These are phyloP conservation scores for Malacosoma neustria DNA, from an alignment of 2,888 invertebrate species.

Conservation along the genomic window DNA sequence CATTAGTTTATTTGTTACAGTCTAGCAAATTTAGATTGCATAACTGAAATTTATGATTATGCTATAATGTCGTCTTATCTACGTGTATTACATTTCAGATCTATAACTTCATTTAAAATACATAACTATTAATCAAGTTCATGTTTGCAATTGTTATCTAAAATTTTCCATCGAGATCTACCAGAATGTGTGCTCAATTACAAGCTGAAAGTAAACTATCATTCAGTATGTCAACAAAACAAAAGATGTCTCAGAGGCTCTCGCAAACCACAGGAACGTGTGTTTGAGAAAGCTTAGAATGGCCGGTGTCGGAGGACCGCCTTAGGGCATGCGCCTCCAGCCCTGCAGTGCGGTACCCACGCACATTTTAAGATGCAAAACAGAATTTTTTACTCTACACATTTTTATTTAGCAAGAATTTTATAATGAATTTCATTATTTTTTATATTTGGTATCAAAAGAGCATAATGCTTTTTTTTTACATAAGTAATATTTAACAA, in stretches of 20 bases:
- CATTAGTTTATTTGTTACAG: background rate
- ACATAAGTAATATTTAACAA: too few relatives aligned
- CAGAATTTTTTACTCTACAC: background rate
- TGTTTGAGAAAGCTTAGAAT: slow-evolving; percentile 20
- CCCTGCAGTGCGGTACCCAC: slow-evolving; percentile 53
- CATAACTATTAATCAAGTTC: too few relatives aligned
- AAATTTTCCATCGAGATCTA: too few relatives aligned
- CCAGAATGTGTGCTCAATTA: too few relatives aligned
- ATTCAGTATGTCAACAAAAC: slow-evolving; percentile 17
- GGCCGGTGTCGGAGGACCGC: slow-evolving; percentile 16
- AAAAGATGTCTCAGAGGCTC: slow-evolving; percentile 23
- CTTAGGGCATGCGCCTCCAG: slow-evolving; percentile 42
- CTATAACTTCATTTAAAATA: too few relatives aligned
- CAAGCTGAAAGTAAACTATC: too few relatives aligned
- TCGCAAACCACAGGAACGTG: slow-evolving; percentile 16
- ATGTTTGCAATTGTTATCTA: too few relatives aligned
- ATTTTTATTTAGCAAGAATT: background rate
- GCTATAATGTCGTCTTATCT: too few relatives aligned
- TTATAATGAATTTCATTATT: background rate
- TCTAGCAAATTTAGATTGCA: background rate
- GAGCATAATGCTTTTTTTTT: too few relatives aligned
- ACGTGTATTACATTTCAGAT: too few relatives aligned
- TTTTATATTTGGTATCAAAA: too few relatives aligned
- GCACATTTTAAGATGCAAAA: slow-evolving; percentile 11
- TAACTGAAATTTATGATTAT: background rate